Evolutionary conservation across 2,113 vertebrate genomes (phyloP), one percentile per base, ranked within the genome.

Genomic region (Aleadryas rufinucha): DNA sequence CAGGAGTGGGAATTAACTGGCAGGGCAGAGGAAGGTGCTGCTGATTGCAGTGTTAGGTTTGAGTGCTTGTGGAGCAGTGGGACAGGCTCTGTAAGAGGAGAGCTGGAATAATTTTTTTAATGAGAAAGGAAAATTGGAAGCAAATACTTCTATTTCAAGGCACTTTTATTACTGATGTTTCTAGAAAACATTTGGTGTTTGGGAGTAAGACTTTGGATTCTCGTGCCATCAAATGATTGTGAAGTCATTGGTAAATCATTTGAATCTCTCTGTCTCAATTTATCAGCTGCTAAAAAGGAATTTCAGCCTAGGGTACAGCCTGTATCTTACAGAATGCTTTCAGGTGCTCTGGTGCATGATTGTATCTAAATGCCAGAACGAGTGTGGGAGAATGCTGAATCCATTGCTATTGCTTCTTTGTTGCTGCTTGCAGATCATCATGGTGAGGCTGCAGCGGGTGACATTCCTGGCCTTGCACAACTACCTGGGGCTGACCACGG

Each of bases 361-460:
- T 71, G 21, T 45, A 33, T 50, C 30, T 61, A 54, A 77, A 26
- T 72, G 70, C 66, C 70, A 60, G 63, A 45, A 30, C 0, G 1
- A 41, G 66, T 39, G 79, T 88, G 84, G 53, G 68, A 71, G 49
- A 91, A 39, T 5, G 8, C 35, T 13, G 1, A 70, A 50, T 28
- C 56, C 59, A 28, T 21, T 60, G 39, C 24, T 54, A 0, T 22
- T 57, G 64, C 31, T 72, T 16, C 39, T 60, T 50, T 19, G 3
- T 79, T 82, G 41, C 41, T 33, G 1, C 57, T 66, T 54, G 69
- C 83, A 99, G 99, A 99, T 99, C 87, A 99, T 99, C 97, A 99
- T 99, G 99, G 99, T 99, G 49, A 98, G 99, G 79, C 98, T 99
- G 44, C 99, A 99, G 97, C 98, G 99, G 90, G 99, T 99, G 85